Evolutionary conservation across 2,113 vertebrate genomes (phyloP), one percentile per base, ranked within the genome.

Genomic region (Bagarius yarrelli): DNA sequence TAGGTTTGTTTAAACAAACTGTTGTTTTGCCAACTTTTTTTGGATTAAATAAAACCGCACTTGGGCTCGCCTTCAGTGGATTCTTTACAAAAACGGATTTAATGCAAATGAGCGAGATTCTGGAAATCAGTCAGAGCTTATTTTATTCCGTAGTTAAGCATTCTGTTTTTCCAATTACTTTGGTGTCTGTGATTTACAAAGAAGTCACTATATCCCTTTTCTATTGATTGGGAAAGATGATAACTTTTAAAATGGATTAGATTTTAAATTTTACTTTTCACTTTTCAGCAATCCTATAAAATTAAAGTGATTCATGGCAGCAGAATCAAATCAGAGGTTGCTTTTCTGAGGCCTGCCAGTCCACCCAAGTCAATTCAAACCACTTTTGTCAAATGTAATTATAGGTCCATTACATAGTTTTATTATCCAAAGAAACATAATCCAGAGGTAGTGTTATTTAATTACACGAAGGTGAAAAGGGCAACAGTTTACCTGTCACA

Each of bases 241-340:
- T 76, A 69, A 56, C 44, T 69, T 47, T 73, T 57, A 78, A 84
- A 86, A 79, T 67, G 79, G 78, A 86, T 83, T 66, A 77, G 66
- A 57, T 81, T 82, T 79, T 83, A 61, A 83, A 79, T 83, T 79
- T 69, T 86, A 57, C 70, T 81, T 83, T 81, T 85, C 75, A 81
- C 74, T 83, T 83, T 79, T 83, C 78, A 78, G 69, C 75, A 75
- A 81, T 75, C 64, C 56, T 71, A 79, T 79, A 83, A 73, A 73
- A 69, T 75, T 74, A 81, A 72, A 72, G 40, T 27, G n/a, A 61
- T 55, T n/a, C 60, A 34, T 64, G 72, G 64, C 30, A 60, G 80
- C 72, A 16, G 56, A 83, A 85, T 83, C 66, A 60, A 83, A 83
- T 81, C 81, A 82, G 59, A n/a, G 23, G 50, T 73, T 57, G 3